Base-by-base conservation (phyloP, 1,140 invertebrate genomes). In the Patella vulgata region DNA sequence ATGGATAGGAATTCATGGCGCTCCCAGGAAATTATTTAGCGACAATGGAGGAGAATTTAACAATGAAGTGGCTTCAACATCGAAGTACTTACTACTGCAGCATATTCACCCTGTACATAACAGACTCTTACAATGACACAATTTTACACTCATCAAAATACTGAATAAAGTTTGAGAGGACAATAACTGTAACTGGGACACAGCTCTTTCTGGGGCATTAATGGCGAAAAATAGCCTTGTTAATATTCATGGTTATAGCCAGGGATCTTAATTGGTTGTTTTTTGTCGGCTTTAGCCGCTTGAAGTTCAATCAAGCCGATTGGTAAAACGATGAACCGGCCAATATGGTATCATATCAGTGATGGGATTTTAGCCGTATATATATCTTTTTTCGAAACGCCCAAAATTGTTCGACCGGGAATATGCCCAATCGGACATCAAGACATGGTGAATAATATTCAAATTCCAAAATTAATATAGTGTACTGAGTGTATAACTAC, bases 31-130 rank as follows among this genome's bases (percentile, higher is more conserved):
- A 31, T 33, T 59, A 17, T 59, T 43, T 23, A 46, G 46, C 59
- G 53, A 59, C 25, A 64, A 59, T 40, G 43, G 56, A 21, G 44
- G 52, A 3, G 54, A 63, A 21, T 63, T 63, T 46, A 43, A 63
- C 39, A 61, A 55, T 9, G 28, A 61, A 9, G 11, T 19, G 14
- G 47, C 12, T 63, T 63, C 25, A 58, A 58, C 33, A 63, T 47
- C 36, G 39, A 63, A 31, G 42, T 63, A 9, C 25, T 19, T 21
- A 63, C 61, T 8, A 63, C 61, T 28, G 11, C 61, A 48, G 61
- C 54, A 0, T 59, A 47, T 25, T 31, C 12, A 36, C 61, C 53
- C 3, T 62, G 61, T 39, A 58, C n/a, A 42, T 50, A 63, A 63
- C 47, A 42, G 53, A 14, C 30, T 39, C 8, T 50, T 57, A 27